These are phyloP conservation scores for Amblyjoppa proteus DNA, from an alignment of 2,888 invertebrate species.

Conservation along the genomic window DNA sequence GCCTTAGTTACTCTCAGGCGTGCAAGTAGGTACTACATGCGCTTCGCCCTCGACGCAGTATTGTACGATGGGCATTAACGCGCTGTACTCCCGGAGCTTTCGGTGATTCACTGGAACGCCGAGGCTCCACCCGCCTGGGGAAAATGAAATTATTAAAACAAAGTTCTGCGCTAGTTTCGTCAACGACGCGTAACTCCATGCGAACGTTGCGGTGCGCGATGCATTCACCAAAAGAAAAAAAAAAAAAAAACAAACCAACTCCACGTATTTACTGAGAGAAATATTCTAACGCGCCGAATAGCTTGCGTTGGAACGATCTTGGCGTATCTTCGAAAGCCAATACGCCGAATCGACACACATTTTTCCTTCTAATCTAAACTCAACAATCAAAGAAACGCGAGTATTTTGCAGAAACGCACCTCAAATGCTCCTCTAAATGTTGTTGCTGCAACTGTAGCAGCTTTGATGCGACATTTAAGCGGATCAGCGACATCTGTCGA, in stretches of 20 bases:
- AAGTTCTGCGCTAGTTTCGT: constrained; percentile 19
- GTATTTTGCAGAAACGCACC: neutral
- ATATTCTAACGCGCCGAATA: neutral
- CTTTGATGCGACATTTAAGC: neutral
- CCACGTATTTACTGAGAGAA: neutral
- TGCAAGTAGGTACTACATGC: constrained; percentile 6
- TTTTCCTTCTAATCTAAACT: neutral
- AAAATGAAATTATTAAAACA: constrained; percentile 40
- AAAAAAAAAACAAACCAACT: neutral
- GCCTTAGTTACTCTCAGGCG: constrained; percentile 28
- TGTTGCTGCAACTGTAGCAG: too few relatives aligned
- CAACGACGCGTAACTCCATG: constrained; percentile 20
- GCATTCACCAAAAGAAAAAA: neutral
- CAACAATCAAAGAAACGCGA: neutral
- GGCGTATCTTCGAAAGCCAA: neutral
- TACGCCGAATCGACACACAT: neutral
- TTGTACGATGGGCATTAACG: constrained; percentile 41
- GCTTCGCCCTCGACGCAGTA: constrained; percentile 13
- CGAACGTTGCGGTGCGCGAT: neutral
- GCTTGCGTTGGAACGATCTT: neutral
- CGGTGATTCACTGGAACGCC: constrained; percentile 32
- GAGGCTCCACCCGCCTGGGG: neutral
- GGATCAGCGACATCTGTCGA: neutral
- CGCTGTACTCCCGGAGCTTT: constrained; percentile 19
- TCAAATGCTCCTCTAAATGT: neutral